These are phyloP conservation scores for Alauda arvensis DNA, from an alignment of 2,797 vertebrate genomes.

Conservation along the genomic window DNA sequence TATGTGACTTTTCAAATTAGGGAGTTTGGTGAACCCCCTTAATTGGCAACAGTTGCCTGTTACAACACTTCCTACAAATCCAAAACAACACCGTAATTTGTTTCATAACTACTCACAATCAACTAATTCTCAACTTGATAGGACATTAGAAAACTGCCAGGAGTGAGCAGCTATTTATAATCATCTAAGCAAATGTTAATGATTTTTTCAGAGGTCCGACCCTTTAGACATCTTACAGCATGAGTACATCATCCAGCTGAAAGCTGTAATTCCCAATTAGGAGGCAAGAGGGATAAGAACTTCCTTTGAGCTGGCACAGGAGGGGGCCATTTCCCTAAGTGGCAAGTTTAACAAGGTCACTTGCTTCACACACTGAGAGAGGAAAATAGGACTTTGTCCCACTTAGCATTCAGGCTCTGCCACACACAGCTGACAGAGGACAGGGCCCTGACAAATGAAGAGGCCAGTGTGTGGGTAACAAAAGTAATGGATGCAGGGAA, in stretches of 20 bases:
- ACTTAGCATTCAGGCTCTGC: constrained; percentile 8
- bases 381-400: constrained; percentile 14
- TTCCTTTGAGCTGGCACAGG: constrained; percentile 48
- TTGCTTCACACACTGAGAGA: neutral
- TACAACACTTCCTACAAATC: neutral
- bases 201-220: constrained; percentile 19
- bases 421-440: constrained; percentile 20
- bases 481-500: neutral
- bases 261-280: constrained; percentile 42
- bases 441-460: constrained; percentile 3
- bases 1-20: neutral
- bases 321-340: constrained; percentile 24
- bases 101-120: neutral
- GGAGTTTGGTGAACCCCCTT: neutral
- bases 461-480: neutral
- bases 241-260: neutral
- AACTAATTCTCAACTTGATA: neutral
- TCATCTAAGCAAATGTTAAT: constrained; percentile 45
- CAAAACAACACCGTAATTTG: neutral
- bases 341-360: constrained; percentile 23
- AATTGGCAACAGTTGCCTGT: neutral
- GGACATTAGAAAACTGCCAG: neutral
- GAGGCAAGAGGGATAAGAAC: constrained; percentile 6
- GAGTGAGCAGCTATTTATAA: constrained; percentile 23
- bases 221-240: constrained; percentile 16